Conservation (phyloP, 2,113 vertebrate genomes). For the Pteropus alecto region DNA sequence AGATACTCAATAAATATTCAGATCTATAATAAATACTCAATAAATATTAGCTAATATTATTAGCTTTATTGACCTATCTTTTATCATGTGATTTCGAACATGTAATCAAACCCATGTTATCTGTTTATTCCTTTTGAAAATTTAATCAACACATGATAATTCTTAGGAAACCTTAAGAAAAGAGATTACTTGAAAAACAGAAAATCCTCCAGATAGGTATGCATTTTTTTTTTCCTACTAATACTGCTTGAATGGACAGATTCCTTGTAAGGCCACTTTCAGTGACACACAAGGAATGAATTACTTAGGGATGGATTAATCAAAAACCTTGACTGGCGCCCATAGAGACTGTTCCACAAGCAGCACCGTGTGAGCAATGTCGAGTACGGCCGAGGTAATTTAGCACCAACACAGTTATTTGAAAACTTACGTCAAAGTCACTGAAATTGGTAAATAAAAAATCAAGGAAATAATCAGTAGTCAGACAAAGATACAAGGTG, state of each 20-base stretch:
- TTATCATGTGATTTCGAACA: neutral
- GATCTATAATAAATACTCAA: neutral
- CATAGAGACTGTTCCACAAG: neutral
- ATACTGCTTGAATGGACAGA: neutral
- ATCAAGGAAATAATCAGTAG: neutral
- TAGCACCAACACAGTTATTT: neutral
- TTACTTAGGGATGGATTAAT: neutral
- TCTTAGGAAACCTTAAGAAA: neutral
- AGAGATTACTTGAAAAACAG: neutral
- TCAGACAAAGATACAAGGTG: neutral
- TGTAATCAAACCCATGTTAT: neutral
- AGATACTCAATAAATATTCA: neutral
- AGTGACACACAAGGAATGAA: neutral
- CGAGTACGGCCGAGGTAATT: neutral
- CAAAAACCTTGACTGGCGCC: neutral
- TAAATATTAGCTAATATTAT: neutral
- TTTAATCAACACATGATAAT: neutral
- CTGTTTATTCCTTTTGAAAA: neutral
- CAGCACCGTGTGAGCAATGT: neutral
- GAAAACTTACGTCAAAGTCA: neutral
- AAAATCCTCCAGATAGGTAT: neutral
- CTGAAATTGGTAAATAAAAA: neutral
- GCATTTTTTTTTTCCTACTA: neutral
- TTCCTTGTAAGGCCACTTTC: neutral
- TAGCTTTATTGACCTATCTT: neutral